Evolutionary conservation across 1,140 invertebrate species (phyloP), one percentile per base, ranked within the genome.

Genomic region (Drosophila prosaltans): DNA sequence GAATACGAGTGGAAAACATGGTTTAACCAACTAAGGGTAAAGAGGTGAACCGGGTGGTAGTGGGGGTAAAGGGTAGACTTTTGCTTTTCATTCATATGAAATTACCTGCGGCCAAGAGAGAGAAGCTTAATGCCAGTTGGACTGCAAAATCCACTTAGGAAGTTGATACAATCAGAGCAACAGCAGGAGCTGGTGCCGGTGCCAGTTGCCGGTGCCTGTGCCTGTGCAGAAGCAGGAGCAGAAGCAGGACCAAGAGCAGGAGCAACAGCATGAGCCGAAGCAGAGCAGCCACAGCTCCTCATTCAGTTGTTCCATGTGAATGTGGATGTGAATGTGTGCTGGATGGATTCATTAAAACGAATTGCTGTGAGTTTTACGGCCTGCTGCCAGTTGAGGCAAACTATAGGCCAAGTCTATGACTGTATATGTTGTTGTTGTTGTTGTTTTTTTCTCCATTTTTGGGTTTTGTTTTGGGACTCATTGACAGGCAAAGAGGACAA

Each of bases 131-230:
- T 90, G 84, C 84, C 84, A 89, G 84, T 90, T 84, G 84, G 85
- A 89, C 84, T 89, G 84, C 84, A 90, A 89, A 89, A 89, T 89
- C 84, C 84, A 84, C 84, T 89, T 89, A 89, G 84, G 85, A 89
- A 89, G 84, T 89, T 89, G 84, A 89, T 89, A 89, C 80, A 89
- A 89, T 89, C 84, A 89, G 84, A 60, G 69, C 43, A 39, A 63
- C 63, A 58, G 61, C 36, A 16, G 65, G 54, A 73, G 36, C 54
- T 41, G n/a, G 39, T 45, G 41, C 59, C 21, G 28, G 24, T 48
- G 64, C 54, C 55, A 48, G 16, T 16, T 48, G 60, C 51, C 24
- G 54, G 10, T 45, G 60, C 60, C 16, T 16, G 16, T 48, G 60
- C 51, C 24, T 51, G 10, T 45, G 60, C 60, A 21, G 48, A 3